phyloP scores from a whole-genome alignment of 2,113 vertebrate genomes.

The Oenanthe melanoleuca region DNA sequence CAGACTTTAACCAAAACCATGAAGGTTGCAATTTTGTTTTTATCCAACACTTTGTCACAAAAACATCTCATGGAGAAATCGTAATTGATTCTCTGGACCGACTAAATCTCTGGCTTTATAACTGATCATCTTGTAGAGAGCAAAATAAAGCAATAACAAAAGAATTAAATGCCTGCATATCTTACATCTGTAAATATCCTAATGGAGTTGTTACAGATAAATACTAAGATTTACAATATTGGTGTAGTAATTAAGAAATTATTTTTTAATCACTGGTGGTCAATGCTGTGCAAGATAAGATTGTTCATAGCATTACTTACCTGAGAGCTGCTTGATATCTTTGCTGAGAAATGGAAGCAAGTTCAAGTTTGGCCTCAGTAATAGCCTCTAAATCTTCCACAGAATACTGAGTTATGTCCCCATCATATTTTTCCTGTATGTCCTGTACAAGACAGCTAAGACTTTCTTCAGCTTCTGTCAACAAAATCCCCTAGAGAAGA shows the following conservation, averaged over 20 bases:
- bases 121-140: neutral
- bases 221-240: neutral
- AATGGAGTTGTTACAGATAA: neutral
- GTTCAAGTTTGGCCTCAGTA: conserved; percentile 81
- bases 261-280: neutral
- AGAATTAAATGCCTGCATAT: neutral
- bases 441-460: conserved; percentile 63
- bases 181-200: neutral
- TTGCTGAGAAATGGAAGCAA: conserved; percentile 81
- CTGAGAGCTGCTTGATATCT: conserved; percentile 77
- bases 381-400: conserved; percentile 79
- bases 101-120: neutral
- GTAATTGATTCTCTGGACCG: neutral
- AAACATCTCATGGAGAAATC: neutral
- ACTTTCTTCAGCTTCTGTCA: conserved; percentile 75
- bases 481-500: conserved; percentile 74
- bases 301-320: conserved; percentile 43
- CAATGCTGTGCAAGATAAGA: neutral
- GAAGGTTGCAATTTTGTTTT: neutral
- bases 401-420: conserved; percentile 8
- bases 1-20: neutral
- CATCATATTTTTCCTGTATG: neutral
- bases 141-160: neutral
- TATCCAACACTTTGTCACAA: neutral
- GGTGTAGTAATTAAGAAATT: neutral